These are phyloP conservation scores for Drosophila mimica DNA, from an alignment of 2,888 invertebrate species.

Conservation along the genomic window DNA sequence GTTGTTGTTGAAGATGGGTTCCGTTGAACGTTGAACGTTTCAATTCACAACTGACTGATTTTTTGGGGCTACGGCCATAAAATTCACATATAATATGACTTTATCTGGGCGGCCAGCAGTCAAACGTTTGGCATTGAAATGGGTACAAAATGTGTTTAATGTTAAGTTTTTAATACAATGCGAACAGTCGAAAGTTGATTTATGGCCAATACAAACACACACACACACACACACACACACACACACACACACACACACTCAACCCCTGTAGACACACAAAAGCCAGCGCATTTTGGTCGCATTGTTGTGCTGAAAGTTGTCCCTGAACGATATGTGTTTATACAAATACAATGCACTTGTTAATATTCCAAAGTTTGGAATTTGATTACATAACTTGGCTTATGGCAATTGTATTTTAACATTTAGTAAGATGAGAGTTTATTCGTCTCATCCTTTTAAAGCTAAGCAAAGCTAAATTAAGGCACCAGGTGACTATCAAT, in stretches of 20 bases:
- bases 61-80: slow-evolving; percentile 41
- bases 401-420: background rate
- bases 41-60: slow-evolving; percentile 54
- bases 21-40: slow-evolving; percentile 27
- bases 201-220: slow-evolving; percentile 25
- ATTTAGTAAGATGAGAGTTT: background rate
- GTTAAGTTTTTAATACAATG: slow-evolving; percentile 41
- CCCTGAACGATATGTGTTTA: slow-evolving; percentile 9
- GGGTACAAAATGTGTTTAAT: slow-evolving; percentile 50
- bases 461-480: background rate
- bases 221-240: background rate
- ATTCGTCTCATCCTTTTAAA: background rate
- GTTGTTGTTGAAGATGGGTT: background rate
- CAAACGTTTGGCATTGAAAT: slow-evolving; percentile 69
- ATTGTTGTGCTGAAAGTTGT: slow-evolving; percentile 4
- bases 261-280: background rate
- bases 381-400: slow-evolving; percentile 11
- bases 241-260: background rate
- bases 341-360: slow-evolving; percentile 21
- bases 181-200: slow-evolving; percentile 46
- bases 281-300: background rate
- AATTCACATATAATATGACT: slow-evolving; percentile 69
- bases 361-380: slow-evolving; percentile 13
- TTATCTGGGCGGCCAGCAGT: slow-evolving; percentile 65
- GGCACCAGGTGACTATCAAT: background rate